Conservation (phyloP, 2,888 invertebrate species). For the Junonia oenone region DNA sequence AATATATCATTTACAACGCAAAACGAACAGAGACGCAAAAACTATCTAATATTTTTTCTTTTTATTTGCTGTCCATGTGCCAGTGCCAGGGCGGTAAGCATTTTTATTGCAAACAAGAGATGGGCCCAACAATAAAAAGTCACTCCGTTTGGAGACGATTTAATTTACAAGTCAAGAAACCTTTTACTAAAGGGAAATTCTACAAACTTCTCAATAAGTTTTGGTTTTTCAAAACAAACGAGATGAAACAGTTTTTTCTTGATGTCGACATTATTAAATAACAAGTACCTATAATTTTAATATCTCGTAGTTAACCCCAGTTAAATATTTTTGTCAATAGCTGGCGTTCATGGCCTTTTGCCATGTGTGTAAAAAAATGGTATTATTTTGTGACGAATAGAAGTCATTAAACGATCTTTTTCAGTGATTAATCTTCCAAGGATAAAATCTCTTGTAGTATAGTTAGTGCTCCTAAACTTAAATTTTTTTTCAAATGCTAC, state of each 20-base stretch:
- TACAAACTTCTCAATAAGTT: slow-evolving; percentile 1
- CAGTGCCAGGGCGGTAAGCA: slow-evolving; percentile 28
- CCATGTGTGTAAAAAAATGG: too few relatives aligned
- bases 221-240: background rate
- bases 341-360: too few relatives aligned
- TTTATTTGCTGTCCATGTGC: slow-evolving; percentile 24
- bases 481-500: too few relatives aligned
- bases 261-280: too few relatives aligned
- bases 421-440: too few relatives aligned
- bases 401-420: too few relatives aligned
- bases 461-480: too few relatives aligned
- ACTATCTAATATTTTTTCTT: slow-evolving; percentile 4
- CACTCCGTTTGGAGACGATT: slow-evolving; percentile 25
- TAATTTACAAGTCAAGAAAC: slow-evolving; percentile 17
- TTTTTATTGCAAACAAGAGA: slow-evolving; percentile 25
- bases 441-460: too few relatives aligned
- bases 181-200: slow-evolving; percentile 9
- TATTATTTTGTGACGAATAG: too few relatives aligned
- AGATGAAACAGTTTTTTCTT: background rate
- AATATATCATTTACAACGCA: background rate
- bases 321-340: too few relatives aligned
- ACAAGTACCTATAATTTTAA: too few relatives aligned
- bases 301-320: too few relatives aligned
- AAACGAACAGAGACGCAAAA: slow-evolving; percentile 1
- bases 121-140: slow-evolving; percentile 26